phyloP scores from a whole-genome alignment of 2,888 invertebrate genomes.

The Cheiracanthium punctorium region DNA sequence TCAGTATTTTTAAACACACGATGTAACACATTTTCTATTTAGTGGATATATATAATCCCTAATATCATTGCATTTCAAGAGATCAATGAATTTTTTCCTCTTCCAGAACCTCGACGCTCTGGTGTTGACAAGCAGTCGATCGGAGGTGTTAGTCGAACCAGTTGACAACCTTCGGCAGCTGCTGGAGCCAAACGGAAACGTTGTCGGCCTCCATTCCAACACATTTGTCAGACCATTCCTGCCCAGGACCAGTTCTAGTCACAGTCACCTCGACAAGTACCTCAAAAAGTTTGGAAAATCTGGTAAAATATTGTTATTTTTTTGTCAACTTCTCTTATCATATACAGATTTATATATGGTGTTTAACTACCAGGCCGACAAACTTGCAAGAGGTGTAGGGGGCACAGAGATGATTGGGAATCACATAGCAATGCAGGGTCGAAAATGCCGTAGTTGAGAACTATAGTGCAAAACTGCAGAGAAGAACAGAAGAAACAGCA shows the following conservation, averaged over 20 bases:
- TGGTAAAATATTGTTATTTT: too few relatives aligned
- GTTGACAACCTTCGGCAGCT: conserved; percentile 65
- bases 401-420: too few relatives aligned
- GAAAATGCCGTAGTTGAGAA: too few relatives aligned
- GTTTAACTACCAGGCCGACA: too few relatives aligned
- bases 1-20: too few relatives aligned
- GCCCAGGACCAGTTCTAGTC: conserved; percentile 65
- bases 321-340: not conserved
- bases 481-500: too few relatives aligned
- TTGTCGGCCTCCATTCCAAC: conserved; percentile 35
- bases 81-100: conserved; percentile 1
- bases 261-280: conserved; percentile 71
- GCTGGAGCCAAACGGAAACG: conserved; percentile 90
- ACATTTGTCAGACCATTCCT: conserved; percentile 56
- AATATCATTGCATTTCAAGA: too few relatives aligned
- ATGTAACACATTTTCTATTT: too few relatives aligned
- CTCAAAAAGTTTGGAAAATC: conserved; percentile 70
- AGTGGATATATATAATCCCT: too few relatives aligned
- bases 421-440: too few relatives aligned
- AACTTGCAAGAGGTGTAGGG: too few relatives aligned
- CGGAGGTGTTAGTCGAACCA: conserved; percentile 59
- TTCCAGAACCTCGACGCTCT: conserved; percentile 85
- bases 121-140: conserved; percentile 80
- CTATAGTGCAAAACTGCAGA: too few relatives aligned
- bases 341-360: not conserved